These are phyloP conservation scores for Drymodes brunneopygia DNA, from an alignment of 2,113 vertebrate genomes.

Conservation along the genomic window DNA sequence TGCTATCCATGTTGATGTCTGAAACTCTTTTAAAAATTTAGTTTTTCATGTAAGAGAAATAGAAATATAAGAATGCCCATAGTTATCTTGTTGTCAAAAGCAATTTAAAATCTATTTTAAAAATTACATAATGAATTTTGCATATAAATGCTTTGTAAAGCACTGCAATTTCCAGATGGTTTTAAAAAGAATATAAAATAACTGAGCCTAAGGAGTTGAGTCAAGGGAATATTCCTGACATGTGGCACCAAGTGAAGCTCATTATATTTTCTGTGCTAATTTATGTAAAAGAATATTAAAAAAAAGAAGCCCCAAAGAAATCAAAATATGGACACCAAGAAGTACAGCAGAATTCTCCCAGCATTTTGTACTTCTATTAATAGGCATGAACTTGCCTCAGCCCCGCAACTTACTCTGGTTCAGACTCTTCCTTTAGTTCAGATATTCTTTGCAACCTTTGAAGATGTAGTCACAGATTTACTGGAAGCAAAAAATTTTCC, in stretches of 20 bases:
- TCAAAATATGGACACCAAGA: neutral
- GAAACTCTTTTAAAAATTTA: neutral
- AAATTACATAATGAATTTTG: neutral
- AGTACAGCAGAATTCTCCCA: neutral
- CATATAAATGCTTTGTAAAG: neutral
- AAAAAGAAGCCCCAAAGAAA: neutral
- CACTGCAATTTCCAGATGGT: neutral
- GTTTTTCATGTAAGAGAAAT: neutral
- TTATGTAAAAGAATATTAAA: neutral
- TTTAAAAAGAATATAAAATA: neutral
- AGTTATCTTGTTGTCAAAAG: neutral
- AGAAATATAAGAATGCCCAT: neutral
- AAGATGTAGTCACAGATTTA: neutral
- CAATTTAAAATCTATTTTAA: neutral
- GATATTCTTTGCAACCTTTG: neutral
- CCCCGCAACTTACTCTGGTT: neutral
- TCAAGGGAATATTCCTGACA: neutral
- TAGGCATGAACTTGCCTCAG: neutral
- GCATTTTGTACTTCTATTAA: fast-evolving
- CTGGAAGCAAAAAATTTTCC: neutral
- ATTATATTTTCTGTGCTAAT: neutral
- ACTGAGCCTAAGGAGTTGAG: neutral
- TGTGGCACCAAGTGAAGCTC: neutral
- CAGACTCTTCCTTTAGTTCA: neutral
- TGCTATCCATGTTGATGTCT: neutral